Evolutionary conservation across 2,797 vertebrate species (phyloP), one percentile per base, ranked within the genome.

Genomic region (Halcyon badia): DNA sequence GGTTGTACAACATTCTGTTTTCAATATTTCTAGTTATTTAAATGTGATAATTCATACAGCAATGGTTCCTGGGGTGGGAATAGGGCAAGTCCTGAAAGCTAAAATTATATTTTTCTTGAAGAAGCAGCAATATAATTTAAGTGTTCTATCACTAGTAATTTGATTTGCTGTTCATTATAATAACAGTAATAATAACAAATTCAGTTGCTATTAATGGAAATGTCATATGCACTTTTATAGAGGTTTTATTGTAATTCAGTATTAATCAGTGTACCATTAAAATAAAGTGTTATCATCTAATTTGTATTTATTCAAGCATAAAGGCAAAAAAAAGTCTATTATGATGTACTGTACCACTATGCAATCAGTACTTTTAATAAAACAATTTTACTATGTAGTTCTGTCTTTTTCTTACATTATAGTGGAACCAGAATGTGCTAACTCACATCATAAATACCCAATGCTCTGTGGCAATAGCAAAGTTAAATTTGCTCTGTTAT

Each of bases 141-240:
- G 69, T 80, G 41, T 87, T 89, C 73, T 87, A 82, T 95, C 92
- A 96, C 64, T 49, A 85, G 39, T 94, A 92, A 94, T 96, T 93
- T 92, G 68, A 93, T 93, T 75, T 96, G n/a, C 31, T 87, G n/a
- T 90, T 95, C 89, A 72, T 97, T 96, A 79, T 87, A 90, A 95
- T 95, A 95, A 94, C 68, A 77, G 89, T 90, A 94, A 94, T 94
- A 95, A 94, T 96, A 96, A 97, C 94, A 97, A 93, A 94, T 92
- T 96, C 66, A 96, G 88, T 94, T 95, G 42, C 94, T 94, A 87
- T 97, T 96, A 97, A 96, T 81, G 90, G 75, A 86, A 87, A 87
- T 86, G 90, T 84, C 93, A 87, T 84, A 91, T 87, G 49, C 35
- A 82, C 41, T 93, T 95, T 92, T 82, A 87, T 39, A 78, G 73